These are phyloP conservation scores for Neodiprion pinetum DNA, from an alignment of 1,140 invertebrate genomes.

Conservation along the genomic window DNA sequence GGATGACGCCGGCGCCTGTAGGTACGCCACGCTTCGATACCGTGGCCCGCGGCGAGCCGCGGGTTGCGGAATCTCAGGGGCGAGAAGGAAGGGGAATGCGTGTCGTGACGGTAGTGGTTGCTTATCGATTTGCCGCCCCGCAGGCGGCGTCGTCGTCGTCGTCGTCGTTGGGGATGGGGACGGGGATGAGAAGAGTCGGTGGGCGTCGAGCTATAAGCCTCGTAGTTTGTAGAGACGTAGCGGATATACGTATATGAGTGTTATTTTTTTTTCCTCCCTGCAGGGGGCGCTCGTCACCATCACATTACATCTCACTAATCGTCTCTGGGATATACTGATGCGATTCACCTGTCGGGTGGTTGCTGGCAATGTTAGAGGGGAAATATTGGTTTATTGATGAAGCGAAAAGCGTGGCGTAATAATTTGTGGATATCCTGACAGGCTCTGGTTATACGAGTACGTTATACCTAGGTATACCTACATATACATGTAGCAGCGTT, in stretches of 20 bases:
- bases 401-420: no score
- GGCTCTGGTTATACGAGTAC: no score
- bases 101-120: constrained; percentile 33
- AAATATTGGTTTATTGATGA: no score
- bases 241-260: not conserved
- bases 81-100: constrained; percentile 21
- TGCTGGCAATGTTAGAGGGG: no score
- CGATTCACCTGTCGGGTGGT: no score
- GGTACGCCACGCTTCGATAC: no score
- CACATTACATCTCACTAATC: no score
- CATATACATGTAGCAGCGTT: no score
- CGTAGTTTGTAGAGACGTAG: not conserved
- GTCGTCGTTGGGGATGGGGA: constrained; percentile 1
- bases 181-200: not conserved
- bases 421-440: no score
- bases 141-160: not conserved
- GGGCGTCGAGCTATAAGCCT: not conserved
- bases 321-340: no score
- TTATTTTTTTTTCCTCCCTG: not conserved
- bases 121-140: constrained; percentile 38
- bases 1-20: not conserved
- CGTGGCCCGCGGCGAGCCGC: not conserved
- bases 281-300: not conserved
- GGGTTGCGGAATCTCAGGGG: constrained; percentile 19
- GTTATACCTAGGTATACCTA: no score